A percentile compares a stretch with the other conserved stretches of the same genome.
Evolutionary conservation across 2,888 invertebrate genomes (phyloP).

Genomic region (Anticlea derivata): DNA sequence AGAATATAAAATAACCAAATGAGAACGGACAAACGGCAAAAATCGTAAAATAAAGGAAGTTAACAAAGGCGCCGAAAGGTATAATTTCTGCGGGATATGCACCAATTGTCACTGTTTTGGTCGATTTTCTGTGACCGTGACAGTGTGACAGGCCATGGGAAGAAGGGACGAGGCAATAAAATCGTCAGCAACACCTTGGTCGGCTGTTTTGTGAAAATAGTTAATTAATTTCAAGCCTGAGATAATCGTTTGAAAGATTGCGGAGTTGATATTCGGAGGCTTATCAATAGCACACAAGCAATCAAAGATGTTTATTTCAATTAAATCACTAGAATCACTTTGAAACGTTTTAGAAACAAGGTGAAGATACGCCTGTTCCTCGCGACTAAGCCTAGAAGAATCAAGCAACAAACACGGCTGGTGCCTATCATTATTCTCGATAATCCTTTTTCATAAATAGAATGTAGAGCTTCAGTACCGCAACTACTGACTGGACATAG

Average conservation of each 20-base stretch:
- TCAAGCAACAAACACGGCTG: too few species aligned
- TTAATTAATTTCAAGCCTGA: constrained; percentile 35
- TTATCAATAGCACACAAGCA: neutral
- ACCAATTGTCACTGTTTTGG: constrained; percentile 82
- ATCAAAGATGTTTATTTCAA: too few species aligned
- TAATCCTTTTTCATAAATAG: too few species aligned
- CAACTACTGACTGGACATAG: too few species aligned
- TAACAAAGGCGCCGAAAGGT: constrained; percentile 81
- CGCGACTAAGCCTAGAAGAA: too few species aligned
- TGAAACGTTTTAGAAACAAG: too few species aligned
- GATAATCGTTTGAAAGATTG: constrained; percentile 18
- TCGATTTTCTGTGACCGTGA: constrained; percentile 57
- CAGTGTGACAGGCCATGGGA: constrained; percentile 59
- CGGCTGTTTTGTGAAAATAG: constrained; percentile 35
- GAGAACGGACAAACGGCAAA: constrained; percentile 82
- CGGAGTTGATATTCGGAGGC: neutral
- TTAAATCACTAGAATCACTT: too few species aligned
- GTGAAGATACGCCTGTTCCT: too few species aligned
- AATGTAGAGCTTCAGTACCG: too few species aligned
- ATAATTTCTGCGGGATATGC: constrained; percentile 82
- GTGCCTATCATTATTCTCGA: too few species aligned
- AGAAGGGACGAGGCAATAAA: constrained; percentile 58
- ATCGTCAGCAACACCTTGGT: constrained; percentile 58
- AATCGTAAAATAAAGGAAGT: constrained; percentile 80
- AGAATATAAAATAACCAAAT: constrained; percentile 83